Conservation (phyloP, 2,797 vertebrate species). For the Arctocebus calabarensis region DNA sequence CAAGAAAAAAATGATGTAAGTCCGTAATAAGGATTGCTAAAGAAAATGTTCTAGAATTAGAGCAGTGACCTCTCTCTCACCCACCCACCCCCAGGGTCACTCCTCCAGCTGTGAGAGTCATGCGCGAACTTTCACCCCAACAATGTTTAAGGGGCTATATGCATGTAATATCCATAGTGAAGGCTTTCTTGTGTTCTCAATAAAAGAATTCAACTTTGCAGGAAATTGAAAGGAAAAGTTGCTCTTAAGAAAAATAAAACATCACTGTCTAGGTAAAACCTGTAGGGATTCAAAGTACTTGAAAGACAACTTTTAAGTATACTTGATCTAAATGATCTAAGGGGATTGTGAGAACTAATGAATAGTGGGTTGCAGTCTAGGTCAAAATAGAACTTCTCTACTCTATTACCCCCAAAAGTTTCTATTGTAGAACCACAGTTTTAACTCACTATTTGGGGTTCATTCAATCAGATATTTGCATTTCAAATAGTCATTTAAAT, state of each 20-base stretch:
- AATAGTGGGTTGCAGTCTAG: constrained; percentile 76
- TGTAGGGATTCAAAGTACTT: constrained; percentile 77
- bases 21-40: constrained; percentile 50
- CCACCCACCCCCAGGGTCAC: neutral
- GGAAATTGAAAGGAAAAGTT: constrained; percentile 76
- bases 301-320: constrained; percentile 82
- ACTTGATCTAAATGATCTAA: constrained; percentile 80
- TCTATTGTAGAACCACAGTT: constrained; percentile 57
- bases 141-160: constrained; percentile 55
- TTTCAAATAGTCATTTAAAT: constrained; percentile 78
- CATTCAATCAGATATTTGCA: constrained; percentile 73
- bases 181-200: constrained; percentile 70
- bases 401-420: constrained; percentile 68
- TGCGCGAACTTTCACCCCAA: constrained; percentile 67
- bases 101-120: constrained; percentile 52
- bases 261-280: constrained; percentile 78
- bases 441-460: constrained; percentile 54
- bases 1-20: constrained; percentile 70
- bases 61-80: constrained; percentile 50
- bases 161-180: constrained; percentile 50
- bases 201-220: constrained; percentile 80
- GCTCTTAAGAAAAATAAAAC: constrained; percentile 82
- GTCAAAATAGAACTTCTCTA: constrained; percentile 66
- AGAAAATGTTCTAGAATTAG: constrained; percentile 67
- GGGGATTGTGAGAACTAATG: constrained; percentile 79